phyloP scores from a whole-genome alignment of 2,113 vertebrate genomes.

The Rynchops niger region DNA sequence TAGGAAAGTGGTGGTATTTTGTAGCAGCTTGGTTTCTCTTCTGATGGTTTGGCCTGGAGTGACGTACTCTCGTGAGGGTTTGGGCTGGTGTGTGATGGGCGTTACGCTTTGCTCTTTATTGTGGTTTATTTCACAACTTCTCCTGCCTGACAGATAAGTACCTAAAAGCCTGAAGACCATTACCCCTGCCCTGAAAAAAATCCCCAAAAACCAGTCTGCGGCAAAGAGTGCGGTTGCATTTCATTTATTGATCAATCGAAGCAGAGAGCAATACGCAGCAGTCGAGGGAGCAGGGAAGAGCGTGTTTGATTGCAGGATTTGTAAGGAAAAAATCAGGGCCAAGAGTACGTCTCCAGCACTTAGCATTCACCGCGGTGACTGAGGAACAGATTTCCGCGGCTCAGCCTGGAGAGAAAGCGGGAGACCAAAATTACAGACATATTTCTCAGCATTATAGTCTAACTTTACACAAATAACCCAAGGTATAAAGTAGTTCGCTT shows the following conservation, averaged over 20 bases:
- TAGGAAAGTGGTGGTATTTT: background rate
- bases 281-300: background rate
- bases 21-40: background rate
- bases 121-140: slow-evolving; percentile 8
- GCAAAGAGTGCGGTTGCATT: background rate
- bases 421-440: background rate
- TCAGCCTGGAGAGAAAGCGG: background rate
- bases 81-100: background rate
- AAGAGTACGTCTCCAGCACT: background rate
- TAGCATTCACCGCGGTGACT: background rate
- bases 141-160: background rate
- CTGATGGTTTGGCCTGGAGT: background rate
- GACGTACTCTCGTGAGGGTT: background rate
- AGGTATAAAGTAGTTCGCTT: background rate
- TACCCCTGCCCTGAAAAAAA: background rate
- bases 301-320: background rate
- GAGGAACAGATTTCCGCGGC: background rate
- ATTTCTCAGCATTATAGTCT: background rate
- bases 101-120: background rate
- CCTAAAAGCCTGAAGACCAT: background rate
- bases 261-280: background rate
- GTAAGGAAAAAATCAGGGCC: background rate
- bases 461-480: background rate
- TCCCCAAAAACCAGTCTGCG: background rate
- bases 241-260: slow-evolving; percentile 46